Conservation (phyloP, 2,888 invertebrate genomes). For the Agonopterix arenella region DNA sequence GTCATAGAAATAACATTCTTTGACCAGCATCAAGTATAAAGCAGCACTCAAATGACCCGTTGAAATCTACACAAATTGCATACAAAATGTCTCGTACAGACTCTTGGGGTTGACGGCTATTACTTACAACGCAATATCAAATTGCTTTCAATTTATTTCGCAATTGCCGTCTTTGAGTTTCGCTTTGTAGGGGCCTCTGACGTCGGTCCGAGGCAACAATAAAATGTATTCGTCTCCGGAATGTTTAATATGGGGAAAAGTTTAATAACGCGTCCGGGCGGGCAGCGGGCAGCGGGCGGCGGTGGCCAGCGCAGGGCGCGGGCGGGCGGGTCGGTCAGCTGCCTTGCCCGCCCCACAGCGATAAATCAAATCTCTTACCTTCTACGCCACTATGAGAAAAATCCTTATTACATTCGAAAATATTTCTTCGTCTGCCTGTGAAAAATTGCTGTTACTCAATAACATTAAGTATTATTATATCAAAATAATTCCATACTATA, state of each 20-base stretch:
- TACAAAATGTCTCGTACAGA: conserved; percentile 65
- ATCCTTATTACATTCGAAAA: conserved; percentile 69
- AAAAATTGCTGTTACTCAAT: conserved; percentile 18
- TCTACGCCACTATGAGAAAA: conserved; percentile 58
- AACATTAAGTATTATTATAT: conserved; percentile 12
- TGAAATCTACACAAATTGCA: conserved; percentile 45
- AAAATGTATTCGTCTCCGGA: conserved; percentile 78
- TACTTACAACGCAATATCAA: conserved; percentile 77
- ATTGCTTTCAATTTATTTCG: conserved; percentile 77
- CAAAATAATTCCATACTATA: too few relatives aligned
- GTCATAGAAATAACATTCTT: neutral
- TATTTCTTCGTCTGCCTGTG: conserved; percentile 41
- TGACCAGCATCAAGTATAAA: conserved; percentile 15
- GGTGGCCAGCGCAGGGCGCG: conserved; percentile 36
- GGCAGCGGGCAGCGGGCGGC: conserved; percentile 28
- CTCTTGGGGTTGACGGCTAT: conserved; percentile 68
- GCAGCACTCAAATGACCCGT: conserved; percentile 52
- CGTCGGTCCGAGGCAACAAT: conserved; percentile 76
- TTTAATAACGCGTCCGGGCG: conserved; percentile 76
- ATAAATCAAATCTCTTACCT: conserved; percentile 76
- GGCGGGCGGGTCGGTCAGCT: conserved; percentile 35
- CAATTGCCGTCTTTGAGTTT: conserved; percentile 78
- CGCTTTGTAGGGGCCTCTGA: conserved; percentile 76
- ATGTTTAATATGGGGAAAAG: conserved; percentile 79
- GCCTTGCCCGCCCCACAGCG: conserved; percentile 35